These are phyloP conservation scores for Schizothorax lantsangensis DNA, from an alignment of 2,797 vertebrate species.

Conservation along the genomic window DNA sequence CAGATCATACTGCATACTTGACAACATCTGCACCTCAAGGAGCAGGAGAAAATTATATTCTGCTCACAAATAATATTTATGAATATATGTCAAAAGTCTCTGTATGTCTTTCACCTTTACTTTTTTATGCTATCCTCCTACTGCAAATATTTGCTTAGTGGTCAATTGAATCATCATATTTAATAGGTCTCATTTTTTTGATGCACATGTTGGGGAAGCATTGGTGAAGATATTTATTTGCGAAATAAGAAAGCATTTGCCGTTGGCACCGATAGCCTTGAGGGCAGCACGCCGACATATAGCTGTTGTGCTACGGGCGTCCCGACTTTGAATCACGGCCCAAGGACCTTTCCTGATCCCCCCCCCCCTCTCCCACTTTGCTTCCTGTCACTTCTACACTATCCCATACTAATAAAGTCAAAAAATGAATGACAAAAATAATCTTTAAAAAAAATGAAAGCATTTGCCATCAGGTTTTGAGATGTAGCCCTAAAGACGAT, in stretches of 20 bases:
- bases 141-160: background rate
- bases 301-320: too few relatives aligned
- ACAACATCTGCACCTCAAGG: slow-evolving; percentile 12
- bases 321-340: too few relatives aligned
- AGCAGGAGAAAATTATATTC: background rate
- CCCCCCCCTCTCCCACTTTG: background rate
- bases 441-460: background rate
- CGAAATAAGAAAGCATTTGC: background rate
- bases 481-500: background rate
- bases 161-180: background rate
- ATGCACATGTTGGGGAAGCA: background rate
- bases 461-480: background rate
- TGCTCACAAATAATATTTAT: slow-evolving; percentile 25
- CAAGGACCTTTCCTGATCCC: too few relatives aligned
- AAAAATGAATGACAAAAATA: too few relatives aligned
- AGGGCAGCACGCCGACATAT: too few relatives aligned
- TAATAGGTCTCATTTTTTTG: background rate
- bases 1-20: slow-evolving; percentile 12
- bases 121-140: background rate
- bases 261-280: background rate
- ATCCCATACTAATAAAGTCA: background rate
- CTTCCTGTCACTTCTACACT: background rate
- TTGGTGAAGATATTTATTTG: background rate
- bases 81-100: slow-evolving; percentile 17
- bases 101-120: background rate